Evolutionary conservation across 1,140 invertebrate genomes (phyloP).

Genomic region (Lasioglossum albipes): DNA sequence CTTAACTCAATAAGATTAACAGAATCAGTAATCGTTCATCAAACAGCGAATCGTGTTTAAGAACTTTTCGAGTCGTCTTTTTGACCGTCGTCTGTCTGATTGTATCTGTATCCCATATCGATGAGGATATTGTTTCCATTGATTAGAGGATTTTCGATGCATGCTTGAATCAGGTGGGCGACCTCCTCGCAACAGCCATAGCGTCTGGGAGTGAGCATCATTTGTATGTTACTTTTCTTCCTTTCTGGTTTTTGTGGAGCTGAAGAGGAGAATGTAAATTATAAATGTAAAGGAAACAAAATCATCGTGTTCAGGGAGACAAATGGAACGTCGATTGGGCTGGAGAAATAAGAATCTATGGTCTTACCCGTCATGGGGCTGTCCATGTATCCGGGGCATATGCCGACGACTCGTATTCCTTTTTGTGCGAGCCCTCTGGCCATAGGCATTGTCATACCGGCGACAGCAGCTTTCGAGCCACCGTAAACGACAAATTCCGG

Average conservation of each 20-base stretch:
- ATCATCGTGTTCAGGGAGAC: too few species aligned
- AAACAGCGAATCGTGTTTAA: too few species aligned
- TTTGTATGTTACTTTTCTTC: slow-evolving; percentile 2
- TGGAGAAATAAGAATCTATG: neutral
- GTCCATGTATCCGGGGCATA: slow-evolving; percentile 59
- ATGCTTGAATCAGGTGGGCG: slow-evolving; percentile 43
- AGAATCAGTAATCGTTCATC: neutral
- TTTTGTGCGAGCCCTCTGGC: slow-evolving; percentile 54
- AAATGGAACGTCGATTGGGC: too few species aligned
- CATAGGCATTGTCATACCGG: slow-evolving; percentile 65
- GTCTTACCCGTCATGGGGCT: slow-evolving; percentile 57
- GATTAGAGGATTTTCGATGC: slow-evolving; percentile 62
- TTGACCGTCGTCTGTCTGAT: slow-evolving; percentile 29
- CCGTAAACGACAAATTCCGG: slow-evolving; percentile 58
- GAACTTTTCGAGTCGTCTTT: neutral
- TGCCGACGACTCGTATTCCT: slow-evolving; percentile 60
- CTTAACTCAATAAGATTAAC: neutral
- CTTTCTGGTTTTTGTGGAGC: neutral
- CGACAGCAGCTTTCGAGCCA: slow-evolving; percentile 51
- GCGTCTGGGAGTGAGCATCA: slow-evolving; percentile 44
- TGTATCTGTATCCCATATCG: slow-evolving; percentile 53
- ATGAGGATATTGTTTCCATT: slow-evolving; percentile 58
- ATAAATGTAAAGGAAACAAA: too few species aligned
- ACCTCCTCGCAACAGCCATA: slow-evolving; percentile 44
- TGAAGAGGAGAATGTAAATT: neutral